phyloP scores from a whole-genome alignment of 1,140 invertebrate genomes.

The Drosophila bipectinata region DNA sequence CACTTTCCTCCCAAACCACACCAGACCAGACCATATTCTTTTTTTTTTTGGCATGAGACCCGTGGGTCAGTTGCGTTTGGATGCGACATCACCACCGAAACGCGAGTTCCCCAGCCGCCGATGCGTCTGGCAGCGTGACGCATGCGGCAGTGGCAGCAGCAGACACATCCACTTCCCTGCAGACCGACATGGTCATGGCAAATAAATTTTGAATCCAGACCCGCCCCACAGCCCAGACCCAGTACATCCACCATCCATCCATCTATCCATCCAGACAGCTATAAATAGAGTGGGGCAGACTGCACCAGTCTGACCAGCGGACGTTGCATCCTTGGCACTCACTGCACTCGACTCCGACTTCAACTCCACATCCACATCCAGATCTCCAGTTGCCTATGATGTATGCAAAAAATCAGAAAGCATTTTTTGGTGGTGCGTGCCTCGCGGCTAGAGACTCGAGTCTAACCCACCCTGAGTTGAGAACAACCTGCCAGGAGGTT shows the following conservation, averaged over 20 bases:
- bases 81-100: slow-evolving; percentile 32
- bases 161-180: not conserved
- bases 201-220: slow-evolving; percentile 70
- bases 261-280: slow-evolving; percentile 61
- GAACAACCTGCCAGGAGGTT: slow-evolving; percentile 17
- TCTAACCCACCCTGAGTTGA: too few relatives aligned
- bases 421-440: slow-evolving; percentile 53
- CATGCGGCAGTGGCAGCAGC: slow-evolving; percentile 49
- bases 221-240: slow-evolving; percentile 21
- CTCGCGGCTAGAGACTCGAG: slow-evolving; percentile 8
- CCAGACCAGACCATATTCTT: too few relatives aligned
- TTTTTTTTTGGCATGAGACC: not conserved
- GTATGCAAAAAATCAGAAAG: slow-evolving; percentile 44
- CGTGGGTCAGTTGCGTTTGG: slow-evolving; percentile 33
- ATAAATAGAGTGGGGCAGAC: slow-evolving; percentile 58
- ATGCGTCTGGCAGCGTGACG: slow-evolving; percentile 73
- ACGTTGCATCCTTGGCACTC: slow-evolving; percentile 43
- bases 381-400: slow-evolving; percentile 26
- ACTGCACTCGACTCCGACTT: slow-evolving; percentile 5
- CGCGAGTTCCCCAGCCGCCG: slow-evolving; percentile 46
- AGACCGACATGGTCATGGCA: slow-evolving; percentile 63
- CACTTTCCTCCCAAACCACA: slow-evolving; percentile 15
- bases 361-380: not conserved
- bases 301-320: not conserved
- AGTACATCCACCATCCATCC: slow-evolving; percentile 20